A percentile compares a stretch with the other conserved stretches of the same genome.
These are phyloP conservation scores for Phenganax stokvisi DNA, from an alignment of 92 coral and sea anemone genomes.

Conservation along the genomic window DNA sequence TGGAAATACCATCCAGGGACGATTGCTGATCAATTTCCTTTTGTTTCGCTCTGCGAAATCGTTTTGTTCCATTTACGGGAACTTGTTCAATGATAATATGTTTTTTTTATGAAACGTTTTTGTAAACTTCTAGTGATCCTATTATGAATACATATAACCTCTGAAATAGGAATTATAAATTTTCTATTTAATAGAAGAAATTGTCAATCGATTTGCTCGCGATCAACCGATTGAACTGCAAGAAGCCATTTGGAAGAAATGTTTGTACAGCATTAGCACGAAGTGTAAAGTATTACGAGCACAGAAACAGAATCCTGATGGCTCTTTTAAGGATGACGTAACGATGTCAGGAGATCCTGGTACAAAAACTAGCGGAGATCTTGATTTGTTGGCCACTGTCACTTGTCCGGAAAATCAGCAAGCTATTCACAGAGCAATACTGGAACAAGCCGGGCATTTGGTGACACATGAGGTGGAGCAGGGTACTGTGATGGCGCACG, in stretches of 20 bases:
- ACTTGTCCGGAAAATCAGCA: constrained; percentile 40
- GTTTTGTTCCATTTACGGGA: no score
- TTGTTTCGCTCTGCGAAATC: no score
- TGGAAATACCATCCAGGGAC: no score
- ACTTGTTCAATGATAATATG: no score
- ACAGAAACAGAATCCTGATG: constrained; percentile 34
- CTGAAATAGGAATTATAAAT: neutral
- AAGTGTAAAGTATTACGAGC: constrained; percentile 58
- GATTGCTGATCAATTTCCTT: no score
- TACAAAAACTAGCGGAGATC: constrained; percentile 10
- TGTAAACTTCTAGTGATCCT: no score
- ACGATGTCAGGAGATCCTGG: neutral
- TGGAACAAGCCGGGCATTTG: constrained; percentile 29
- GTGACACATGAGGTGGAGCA: constrained; percentile 3
- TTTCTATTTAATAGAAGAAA: constrained; percentile 43
- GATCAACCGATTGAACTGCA: constrained; percentile 42
- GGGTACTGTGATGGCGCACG: neutral
- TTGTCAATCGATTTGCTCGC: constrained; percentile 48
- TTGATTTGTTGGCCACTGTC: constrained; percentile 31
- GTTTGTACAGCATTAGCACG: constrained; percentile 61
- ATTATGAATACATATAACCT: neutral
- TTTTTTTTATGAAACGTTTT: no score
- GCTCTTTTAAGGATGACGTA: constrained; percentile 10
- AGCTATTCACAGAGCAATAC: constrained; percentile 1
- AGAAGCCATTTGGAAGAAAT: constrained; percentile 55